These are phyloP conservation scores for Drosophila carrolli DNA, from an alignment of 1,140 invertebrate genomes.

Conservation along the genomic window DNA sequence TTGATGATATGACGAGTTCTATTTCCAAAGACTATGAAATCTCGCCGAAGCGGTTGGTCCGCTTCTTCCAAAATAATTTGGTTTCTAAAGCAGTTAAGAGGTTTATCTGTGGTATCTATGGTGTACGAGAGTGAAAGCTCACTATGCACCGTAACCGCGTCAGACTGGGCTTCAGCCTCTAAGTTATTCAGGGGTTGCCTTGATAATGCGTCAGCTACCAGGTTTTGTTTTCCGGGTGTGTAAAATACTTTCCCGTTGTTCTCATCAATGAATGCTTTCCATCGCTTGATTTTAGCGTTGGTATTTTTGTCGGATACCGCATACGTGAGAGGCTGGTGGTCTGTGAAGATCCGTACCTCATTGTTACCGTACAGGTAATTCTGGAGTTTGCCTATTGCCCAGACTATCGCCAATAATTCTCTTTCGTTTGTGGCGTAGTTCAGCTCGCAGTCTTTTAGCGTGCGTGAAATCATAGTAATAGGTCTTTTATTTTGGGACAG, in stretches of 20 bases:
- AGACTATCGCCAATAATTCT: conserved; percentile 7
- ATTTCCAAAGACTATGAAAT: conserved; percentile 5
- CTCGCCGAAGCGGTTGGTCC: conserved; percentile 3
- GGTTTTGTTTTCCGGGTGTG: conserved; percentile 20
- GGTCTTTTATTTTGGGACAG: background rate
- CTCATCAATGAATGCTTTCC: conserved; percentile 38
- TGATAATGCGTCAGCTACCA: conserved; percentile 5
- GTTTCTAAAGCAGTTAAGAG: conserved; percentile 26
- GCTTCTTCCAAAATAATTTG: no score
- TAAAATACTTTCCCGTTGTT: conserved; percentile 28
- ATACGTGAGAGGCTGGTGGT: conserved; percentile 24
- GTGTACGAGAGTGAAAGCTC: conserved; percentile 18
- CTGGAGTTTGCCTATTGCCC: conserved; percentile 16
- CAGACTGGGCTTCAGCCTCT: conserved; percentile 6
- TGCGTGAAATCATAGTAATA: conserved; percentile 5
- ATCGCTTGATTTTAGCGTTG: conserved; percentile 22
- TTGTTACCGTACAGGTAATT: conserved; percentile 22
- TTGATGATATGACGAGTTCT: conserved; percentile 10
- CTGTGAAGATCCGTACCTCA: conserved; percentile 18
- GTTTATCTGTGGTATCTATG: conserved; percentile 32
- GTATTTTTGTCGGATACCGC: conserved; percentile 24
- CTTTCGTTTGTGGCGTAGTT: conserved; percentile 15
- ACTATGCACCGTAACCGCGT: conserved; percentile 18
- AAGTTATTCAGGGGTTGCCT: conserved; percentile 2
- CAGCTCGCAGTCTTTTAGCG: conserved; percentile 6